Evolutionary conservation across 2,888 invertebrate genomes (phyloP), one percentile per base, ranked within the genome.

Genomic region (Aricia artaxerxes): DNA sequence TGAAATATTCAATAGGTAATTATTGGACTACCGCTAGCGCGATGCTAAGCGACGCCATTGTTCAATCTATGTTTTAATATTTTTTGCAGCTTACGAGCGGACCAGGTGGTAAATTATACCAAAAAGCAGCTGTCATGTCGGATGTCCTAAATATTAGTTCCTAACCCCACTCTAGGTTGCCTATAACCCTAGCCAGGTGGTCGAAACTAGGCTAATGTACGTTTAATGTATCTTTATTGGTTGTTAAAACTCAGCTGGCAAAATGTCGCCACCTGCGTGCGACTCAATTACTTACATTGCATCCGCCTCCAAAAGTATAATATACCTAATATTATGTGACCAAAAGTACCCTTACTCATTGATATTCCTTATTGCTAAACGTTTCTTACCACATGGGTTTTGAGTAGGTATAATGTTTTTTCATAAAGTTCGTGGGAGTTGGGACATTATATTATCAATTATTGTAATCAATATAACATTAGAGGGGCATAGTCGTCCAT

Each of bases 171-270:
- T 31, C 64, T 64, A 64, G 61, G n/a, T 24, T 0, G 31, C 64
- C 64, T 64, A 64, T 64, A 61, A 24, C 64, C n/a, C 64, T 64
- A 64, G 31, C 64, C 64, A 64, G 24, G 64, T 64, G 64, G 2
- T 64, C 5, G 1, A 64, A 31, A 11, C 9, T 64, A 31, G 64
- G 64, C 64, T 64, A 31, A 64, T 64, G 64, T 31, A 64, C 7
- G 31, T 64, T 64, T 64, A 11, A 11, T 31, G 64, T 64, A n/a
- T n/a, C 16, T 61, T 64, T 64, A 64, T 64, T 31, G 64, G 64
- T 31, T 9, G 7, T 61, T 61, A 61, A 61, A 57, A 64, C 1
- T 64, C 64, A 64, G 31, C 64, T 64, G 61, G 24, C 24, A n/a
- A 24, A 61, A 57, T 57, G 3, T 24, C n/a, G 2, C n/a, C 61